These are phyloP conservation scores for Cariama cristata DNA, from an alignment of 2,113 vertebrate species.

Conservation along the genomic window DNA sequence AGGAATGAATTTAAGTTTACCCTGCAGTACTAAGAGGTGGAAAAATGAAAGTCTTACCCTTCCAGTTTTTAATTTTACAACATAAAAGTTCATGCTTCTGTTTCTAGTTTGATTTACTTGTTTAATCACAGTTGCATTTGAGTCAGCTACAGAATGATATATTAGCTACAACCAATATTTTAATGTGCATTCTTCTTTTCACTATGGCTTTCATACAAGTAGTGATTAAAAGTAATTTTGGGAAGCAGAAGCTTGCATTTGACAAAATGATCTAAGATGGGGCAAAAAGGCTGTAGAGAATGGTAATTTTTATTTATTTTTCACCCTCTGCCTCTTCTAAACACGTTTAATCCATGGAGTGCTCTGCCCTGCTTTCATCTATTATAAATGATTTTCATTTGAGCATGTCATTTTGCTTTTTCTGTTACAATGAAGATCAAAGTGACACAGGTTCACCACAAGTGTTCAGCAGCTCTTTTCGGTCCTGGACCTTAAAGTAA, in stretches of 20 bases:
- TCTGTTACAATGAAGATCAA: slow-evolving; percentile 71
- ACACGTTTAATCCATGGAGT: slow-evolving; percentile 39
- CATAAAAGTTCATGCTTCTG: background rate
- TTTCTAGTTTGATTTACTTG: background rate
- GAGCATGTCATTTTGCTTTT: slow-evolving; percentile 62
- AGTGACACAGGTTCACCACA: slow-evolving; percentile 56
- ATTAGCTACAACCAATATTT: background rate
- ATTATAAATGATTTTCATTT: slow-evolving; percentile 68
- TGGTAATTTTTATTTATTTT: slow-evolving; percentile 37
- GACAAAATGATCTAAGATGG: background rate
- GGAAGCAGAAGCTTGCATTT: background rate
- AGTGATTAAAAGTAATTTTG: background rate
- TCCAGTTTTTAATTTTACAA: background rate
- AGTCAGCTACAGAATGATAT: background rate
- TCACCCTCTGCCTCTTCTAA: background rate
- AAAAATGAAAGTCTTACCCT: background rate
- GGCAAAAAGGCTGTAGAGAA: background rate
- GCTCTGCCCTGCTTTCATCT: slow-evolving; percentile 56
- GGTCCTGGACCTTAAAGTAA: slow-evolving; percentile 68
- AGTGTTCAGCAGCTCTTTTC: slow-evolving; percentile 50
- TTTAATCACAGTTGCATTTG: background rate
- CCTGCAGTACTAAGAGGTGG: background rate
- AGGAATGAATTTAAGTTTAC: background rate
- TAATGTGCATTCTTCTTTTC: background rate
- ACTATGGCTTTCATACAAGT: rapidly evolving